Evolutionary conservation across 2,113 vertebrate genomes (phyloP).

Genomic region (Cacatua alba): DNA sequence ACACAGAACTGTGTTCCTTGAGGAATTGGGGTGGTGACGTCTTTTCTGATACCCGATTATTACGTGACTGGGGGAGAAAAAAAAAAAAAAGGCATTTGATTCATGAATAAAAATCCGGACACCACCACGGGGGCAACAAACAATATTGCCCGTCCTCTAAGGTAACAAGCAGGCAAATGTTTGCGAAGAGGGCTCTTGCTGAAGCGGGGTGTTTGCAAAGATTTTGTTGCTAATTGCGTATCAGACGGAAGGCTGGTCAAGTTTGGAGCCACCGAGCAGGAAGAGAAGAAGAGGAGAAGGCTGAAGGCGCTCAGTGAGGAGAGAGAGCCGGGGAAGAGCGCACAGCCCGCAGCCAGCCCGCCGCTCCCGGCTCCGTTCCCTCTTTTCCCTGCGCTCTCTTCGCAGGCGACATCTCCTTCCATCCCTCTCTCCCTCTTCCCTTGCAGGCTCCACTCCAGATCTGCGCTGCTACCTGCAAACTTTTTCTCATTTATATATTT

Average conservation of each 20-base stretch:
- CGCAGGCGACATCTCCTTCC: slow-evolving; percentile 3
- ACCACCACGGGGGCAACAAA: slow-evolving; percentile 82
- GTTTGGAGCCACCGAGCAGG: slow-evolving; percentile 75
- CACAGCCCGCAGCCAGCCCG: slow-evolving; percentile 69
- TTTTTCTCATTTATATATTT: slow-evolving; percentile 50
- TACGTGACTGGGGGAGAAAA: slow-evolving; percentile 83
- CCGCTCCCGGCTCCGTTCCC: slow-evolving; percentile 65
- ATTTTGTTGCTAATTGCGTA: slow-evolving; percentile 75
- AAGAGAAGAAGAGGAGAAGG: slow-evolving; percentile 76
- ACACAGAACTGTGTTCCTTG: slow-evolving; percentile 91
- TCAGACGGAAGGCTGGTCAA: slow-evolving; percentile 75
- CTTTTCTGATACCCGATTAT: slow-evolving; percentile 90
- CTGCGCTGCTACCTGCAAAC: slow-evolving; percentile 70
- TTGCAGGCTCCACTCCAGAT: slow-evolving; percentile 55
- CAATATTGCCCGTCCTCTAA: slow-evolving; percentile 85
- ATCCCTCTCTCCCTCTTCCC: slow-evolving; percentile 25
- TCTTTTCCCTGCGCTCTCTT: neutral
- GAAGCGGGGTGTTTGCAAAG: slow-evolving; percentile 73
- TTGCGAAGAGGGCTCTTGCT: slow-evolving; percentile 75
- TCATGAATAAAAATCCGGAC: slow-evolving; percentile 92
- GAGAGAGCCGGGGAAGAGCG: slow-evolving; percentile 80
- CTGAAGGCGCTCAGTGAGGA: slow-evolving; percentile 77
- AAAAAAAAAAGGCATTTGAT: slow-evolving; percentile 86
- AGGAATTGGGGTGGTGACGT: slow-evolving; percentile 96
- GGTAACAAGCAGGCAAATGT: slow-evolving; percentile 86